Conservation (phyloP, 2,888 invertebrate species). For the Paralinhomoeus sp. region DNA sequence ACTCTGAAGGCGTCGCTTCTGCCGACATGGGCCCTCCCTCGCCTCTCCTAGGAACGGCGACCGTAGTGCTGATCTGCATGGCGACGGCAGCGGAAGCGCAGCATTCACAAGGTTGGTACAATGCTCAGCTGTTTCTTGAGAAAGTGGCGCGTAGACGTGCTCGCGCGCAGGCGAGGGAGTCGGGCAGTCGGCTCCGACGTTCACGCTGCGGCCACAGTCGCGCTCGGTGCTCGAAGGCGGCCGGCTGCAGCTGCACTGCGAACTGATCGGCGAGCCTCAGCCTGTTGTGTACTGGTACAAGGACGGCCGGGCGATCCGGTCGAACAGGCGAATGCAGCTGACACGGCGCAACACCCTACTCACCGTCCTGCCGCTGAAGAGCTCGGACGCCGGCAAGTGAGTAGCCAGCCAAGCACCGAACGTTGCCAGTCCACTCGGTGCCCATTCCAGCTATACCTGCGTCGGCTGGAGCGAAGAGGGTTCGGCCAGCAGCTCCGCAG, state of each 20-base stretch:
- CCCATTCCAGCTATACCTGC: conserved; percentile 21
- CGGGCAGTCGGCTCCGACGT: conserved; percentile 7
- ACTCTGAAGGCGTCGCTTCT: too few species aligned
- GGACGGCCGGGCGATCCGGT: neutral
- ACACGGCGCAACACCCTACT: conserved; percentile 10
- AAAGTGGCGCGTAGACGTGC: too few species aligned
- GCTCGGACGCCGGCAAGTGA: conserved; percentile 17
- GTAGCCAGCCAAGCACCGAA: neutral
- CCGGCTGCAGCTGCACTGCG: conserved; percentile 13
- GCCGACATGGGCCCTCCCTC: too few species aligned
- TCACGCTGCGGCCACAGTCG: conserved; percentile 13
- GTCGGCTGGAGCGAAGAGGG: conserved; percentile 22
- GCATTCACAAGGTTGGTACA: too few species aligned
- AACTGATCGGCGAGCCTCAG: conserved; percentile 13
- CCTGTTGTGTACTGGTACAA: conserved; percentile 14
- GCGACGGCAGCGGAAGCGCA: too few species aligned
- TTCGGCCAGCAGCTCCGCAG: conserved; percentile 7
- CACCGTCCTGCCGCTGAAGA: conserved; percentile 19
- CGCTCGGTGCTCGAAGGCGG: conserved; percentile 15
- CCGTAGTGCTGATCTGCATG: too few species aligned
- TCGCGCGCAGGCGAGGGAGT: too few species aligned
- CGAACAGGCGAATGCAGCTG: conserved; percentile 11
- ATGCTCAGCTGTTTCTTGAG: too few species aligned
- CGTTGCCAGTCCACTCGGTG: neutral
- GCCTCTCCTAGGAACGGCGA: too few species aligned